Evolutionary conservation across 2,113 vertebrate species (phyloP).

Genomic region (Pteropus alecto): DNA sequence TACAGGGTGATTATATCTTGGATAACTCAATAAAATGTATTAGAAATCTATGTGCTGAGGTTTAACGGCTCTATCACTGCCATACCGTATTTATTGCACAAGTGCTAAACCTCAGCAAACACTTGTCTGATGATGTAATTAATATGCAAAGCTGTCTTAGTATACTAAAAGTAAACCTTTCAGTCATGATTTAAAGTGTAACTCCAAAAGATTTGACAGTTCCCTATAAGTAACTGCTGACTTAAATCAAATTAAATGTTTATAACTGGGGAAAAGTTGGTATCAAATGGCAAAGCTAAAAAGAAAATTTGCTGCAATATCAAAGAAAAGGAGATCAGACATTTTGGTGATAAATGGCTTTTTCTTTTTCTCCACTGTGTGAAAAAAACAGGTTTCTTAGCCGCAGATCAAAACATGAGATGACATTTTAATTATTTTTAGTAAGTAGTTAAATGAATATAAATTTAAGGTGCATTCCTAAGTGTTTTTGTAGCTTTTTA

Average conservation of each 20-base stretch:
- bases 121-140: slow-evolving; percentile 30
- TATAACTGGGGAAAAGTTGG: slow-evolving; percentile 30
- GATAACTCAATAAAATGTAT: slow-evolving; percentile 37
- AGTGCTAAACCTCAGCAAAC: slow-evolving; percentile 52
- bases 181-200: slow-evolving; percentile 35
- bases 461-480: slow-evolving; percentile 31
- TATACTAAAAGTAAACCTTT: slow-evolving; percentile 49
- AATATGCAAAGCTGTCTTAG: slow-evolving; percentile 51
- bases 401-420: slow-evolving; percentile 6
- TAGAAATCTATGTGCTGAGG: not conserved
- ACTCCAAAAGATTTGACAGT: not conserved
- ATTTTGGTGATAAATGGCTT: slow-evolving; percentile 15
- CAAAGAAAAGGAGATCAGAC: not conserved
- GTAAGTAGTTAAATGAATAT: slow-evolving; percentile 15
- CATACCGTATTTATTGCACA: slow-evolving; percentile 19
- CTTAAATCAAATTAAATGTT: slow-evolving; percentile 61
- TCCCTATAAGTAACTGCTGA: not conserved
- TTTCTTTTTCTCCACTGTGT: not conserved
- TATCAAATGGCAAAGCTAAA: slow-evolving; percentile 1
- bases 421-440: slow-evolving; percentile 14
- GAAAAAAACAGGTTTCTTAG: slow-evolving; percentile 52
- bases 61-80: slow-evolving; percentile 28
- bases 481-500: slow-evolving; percentile 34
- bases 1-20: slow-evolving; percentile 35
- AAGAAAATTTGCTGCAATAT: not conserved